Evolutionary conservation across 2,888 invertebrate genomes (phyloP), one percentile per base, ranked within the genome.

Genomic region (Tenthredo livida): DNA sequence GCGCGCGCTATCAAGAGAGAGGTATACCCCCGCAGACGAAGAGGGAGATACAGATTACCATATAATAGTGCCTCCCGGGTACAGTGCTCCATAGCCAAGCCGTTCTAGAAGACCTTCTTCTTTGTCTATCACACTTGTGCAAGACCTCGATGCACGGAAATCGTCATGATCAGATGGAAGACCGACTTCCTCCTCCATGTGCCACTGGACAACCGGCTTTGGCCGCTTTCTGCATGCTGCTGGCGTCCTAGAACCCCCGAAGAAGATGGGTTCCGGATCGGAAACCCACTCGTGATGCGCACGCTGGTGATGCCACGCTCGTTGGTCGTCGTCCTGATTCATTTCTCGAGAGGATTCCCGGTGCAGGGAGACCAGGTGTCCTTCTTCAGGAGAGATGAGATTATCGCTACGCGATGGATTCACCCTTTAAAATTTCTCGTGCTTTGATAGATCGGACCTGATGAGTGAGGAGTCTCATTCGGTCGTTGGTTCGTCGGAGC

Each of bases 1-100:
- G 80, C 80, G 80, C 80, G 58, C 80, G 58, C 37, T 17, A 40
- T 37, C 33, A 29, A 77, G 65, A 80, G 65, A n/a, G 37, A 40
- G 5, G 9, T 9, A 43, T 10, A 58, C 29, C 33, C 7, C 21
- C 2, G 12, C 29, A 82, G 75, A 85, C 75, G 72, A 72, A 29
- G 84, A 87, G 89, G 90, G 92, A 92, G 90, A 89, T 90, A 89
- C 87, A 91, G 92, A 93, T 93, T 93, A 93, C 92, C 92, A 93
- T 93, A 93, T 93, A 93, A 93, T 93, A 91, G 93, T 92, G 91
- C 92, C 93, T 92, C 87, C 90, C 91, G 92, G 93, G 92, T 90
- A 90, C 91, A 90, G 9, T 61, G 21, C n/a, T 54, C 54, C 10
- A 73, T 29, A 77, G 67, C 83, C 25, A 80, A 61, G 1, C 21